Base-by-base conservation (phyloP, 2,888 invertebrate genomes). In the Drosophila tripunctata region DNA sequence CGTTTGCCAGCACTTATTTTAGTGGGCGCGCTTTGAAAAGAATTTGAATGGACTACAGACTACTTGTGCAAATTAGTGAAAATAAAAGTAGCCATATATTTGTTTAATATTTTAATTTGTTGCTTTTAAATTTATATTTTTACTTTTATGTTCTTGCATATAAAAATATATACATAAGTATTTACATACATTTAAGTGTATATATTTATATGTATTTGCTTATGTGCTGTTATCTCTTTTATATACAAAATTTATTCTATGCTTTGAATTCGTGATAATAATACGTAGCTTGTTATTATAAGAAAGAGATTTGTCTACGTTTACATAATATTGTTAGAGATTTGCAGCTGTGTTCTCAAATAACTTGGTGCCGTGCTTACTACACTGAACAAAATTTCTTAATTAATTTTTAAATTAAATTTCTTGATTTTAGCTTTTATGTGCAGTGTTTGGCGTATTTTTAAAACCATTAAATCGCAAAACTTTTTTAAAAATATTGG, bases 1-100 rank as follows among this genome's bases (percentile, higher is more conserved):
- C 35, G 22, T 7, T 72, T 41, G 0, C 6, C 58, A 75, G 21
- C 70, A 72, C 75, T 69, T 4, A 1, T 43, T 38, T 33, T 5
- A 1, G 12, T 5, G 5, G 8, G 58, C 75, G 70, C 65, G 40
- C 12, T 2, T 67, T 61, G 19, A 27, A 60, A 43, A 40, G 2
- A 3, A 4, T 14, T n/a, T n/a, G n/a, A n/a, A n/a, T n/a, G n/a
- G n/a, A n/a, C n/a, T n/a, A n/a, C n/a, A n/a, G n/a, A n/a, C n/a
- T n/a, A n/a, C n/a, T n/a, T n/a, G n/a, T n/a, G n/a, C n/a, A n/a
- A n/a, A n/a, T n/a, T n/a, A n/a, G n/a, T n/a, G n/a, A n/a, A n/a
- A n/a, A n/a, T n/a, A n/a, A n/a, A n/a, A n/a, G n/a, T n/a, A n/a
- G n/a, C n/a, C n/a, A n/a, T n/a, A n/a, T n/a, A n/a, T n/a, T n/a